A percentile compares a stretch with the other conserved stretches of the same genome.
phyloP scores from a whole-genome alignment of 2,113 vertebrate species.

The Actinemys pallida region DNA sequence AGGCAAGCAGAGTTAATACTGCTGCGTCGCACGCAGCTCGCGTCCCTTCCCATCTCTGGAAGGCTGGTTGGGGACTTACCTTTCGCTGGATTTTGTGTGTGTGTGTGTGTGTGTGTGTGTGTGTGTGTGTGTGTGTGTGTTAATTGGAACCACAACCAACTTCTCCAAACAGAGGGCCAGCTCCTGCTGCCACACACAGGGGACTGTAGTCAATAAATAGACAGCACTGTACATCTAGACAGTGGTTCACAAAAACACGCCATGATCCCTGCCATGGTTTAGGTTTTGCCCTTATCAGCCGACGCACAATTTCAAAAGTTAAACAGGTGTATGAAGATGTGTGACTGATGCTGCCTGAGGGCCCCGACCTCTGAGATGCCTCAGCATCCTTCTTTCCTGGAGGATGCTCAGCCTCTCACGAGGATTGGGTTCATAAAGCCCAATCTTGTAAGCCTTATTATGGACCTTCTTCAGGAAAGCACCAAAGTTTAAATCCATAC shows the following conservation, averaged over 20 bases:
- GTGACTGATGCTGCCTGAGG: not conserved
- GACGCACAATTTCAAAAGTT: not conserved
- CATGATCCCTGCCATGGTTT: not conserved
- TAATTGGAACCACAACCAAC: not conserved
- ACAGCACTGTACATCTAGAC: not conserved
- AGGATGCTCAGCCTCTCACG: not conserved
- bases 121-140: not conserved
- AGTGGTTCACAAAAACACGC: not conserved
- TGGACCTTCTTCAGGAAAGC: not conserved
- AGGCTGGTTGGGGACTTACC: too few species aligned
- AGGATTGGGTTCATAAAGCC: not conserved
- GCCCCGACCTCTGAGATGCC: not conserved
- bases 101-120: too few species aligned
- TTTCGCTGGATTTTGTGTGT: too few species aligned
- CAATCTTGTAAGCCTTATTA: not conserved
- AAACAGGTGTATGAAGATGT: not conserved
- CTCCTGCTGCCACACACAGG: not conserved
- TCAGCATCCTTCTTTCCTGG: not conserved
- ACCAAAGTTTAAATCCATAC: not conserved
- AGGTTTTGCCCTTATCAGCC: not conserved
- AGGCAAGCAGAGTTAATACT: too few species aligned
- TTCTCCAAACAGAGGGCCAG: not conserved
- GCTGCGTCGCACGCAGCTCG: not conserved
- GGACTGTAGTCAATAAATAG: not conserved
- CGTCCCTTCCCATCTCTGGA: not conserved